phyloP scores from a whole-genome alignment of 2,888 invertebrate species.

The Erebia palarica region DNA sequence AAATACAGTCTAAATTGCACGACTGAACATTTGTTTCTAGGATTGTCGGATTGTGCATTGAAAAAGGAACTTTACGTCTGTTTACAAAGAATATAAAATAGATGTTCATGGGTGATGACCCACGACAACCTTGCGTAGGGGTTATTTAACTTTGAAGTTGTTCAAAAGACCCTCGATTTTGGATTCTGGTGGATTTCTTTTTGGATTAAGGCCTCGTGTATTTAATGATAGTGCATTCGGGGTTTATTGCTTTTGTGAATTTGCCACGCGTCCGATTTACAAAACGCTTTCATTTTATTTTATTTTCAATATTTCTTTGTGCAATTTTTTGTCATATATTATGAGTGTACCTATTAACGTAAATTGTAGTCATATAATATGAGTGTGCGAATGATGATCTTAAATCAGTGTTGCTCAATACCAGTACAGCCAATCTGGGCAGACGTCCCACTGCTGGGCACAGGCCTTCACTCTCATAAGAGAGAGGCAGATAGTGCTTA shows the following conservation, averaged over 20 bases:
- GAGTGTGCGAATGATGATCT: too few relatives aligned
- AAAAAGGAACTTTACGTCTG: conserved; percentile 54
- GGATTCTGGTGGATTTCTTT: conserved; percentile 81
- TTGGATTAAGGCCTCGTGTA: conserved; percentile 80
- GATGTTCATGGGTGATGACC: conserved; percentile 37
- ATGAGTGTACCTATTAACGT: too few relatives aligned
- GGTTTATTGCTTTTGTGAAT: conserved; percentile 65
- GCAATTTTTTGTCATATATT: background rate
- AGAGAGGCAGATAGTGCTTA: too few relatives aligned
- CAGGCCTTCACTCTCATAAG: too few relatives aligned
- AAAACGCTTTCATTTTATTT: conserved; percentile 43
- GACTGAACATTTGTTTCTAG: conserved; percentile 75
- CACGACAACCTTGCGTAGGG: conserved; percentile 56
- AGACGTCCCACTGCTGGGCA: too few relatives aligned
- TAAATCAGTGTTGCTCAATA: too few relatives aligned
- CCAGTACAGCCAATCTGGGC: too few relatives aligned
- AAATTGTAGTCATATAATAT: background rate
- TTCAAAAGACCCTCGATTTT: conserved; percentile 79
- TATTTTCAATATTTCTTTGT: conserved; percentile 4
- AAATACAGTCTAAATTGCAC: conserved; percentile 82
- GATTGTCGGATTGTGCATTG: conserved; percentile 47
- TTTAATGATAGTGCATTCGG: conserved; percentile 78
- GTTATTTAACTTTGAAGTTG: conserved; percentile 81
- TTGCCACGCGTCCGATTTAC: conserved; percentile 65
- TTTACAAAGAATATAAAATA: conserved; percentile 51